Base-by-base conservation (phyloP, 2,113 vertebrate genomes). In the Indicator maculatus region DNA sequence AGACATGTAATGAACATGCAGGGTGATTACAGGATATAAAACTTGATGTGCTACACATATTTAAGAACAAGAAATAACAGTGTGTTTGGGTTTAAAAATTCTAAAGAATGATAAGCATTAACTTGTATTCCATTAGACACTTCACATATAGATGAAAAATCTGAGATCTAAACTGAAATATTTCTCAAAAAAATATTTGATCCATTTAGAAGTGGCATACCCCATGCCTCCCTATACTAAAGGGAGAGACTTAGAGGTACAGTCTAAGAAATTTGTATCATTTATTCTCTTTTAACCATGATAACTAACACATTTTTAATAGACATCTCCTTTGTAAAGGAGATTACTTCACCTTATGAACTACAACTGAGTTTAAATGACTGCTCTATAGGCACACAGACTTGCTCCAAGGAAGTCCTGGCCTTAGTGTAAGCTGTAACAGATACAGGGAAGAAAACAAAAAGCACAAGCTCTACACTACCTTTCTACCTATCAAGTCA, bases 1-100 rank as follows among this genome's bases (percentile, higher is more conserved):
- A 44, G 44, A 53, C 0, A 36, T 0, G 0, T 23, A 91, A n/a
- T 39, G 63, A 63, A 64, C 0, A 1, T 53, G 53, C 65, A 90
- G 70, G 31, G 33, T 78, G 58, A 60, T 91, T 28, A 74, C 11
- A 86, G 41, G 73, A 91, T 89, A 80, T 74, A 94, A 52, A 52
- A 93, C 65, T 69, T 74, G 47, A 87, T 39, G 7, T 30, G 38
- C 38, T 63, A 6, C 6, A 36, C 7, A 1, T 21, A 66, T 45
- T 73, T 45, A 55, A 76, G 12, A 81, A 45, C 3, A 66, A 26
- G 16, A 71, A 66, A 9, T 28, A 83, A 33, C 8, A 76, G 16
- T 20, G 5, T 8, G 31, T 67, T 55, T 55, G 4, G 5, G 50
- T 64, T 78, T 52, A 53, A 74, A 74, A 83, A 39, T 60, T 90